These are phyloP conservation scores for Eupithecia dodoneata DNA, from an alignment of 2,888 invertebrate species.

Conservation along the genomic window DNA sequence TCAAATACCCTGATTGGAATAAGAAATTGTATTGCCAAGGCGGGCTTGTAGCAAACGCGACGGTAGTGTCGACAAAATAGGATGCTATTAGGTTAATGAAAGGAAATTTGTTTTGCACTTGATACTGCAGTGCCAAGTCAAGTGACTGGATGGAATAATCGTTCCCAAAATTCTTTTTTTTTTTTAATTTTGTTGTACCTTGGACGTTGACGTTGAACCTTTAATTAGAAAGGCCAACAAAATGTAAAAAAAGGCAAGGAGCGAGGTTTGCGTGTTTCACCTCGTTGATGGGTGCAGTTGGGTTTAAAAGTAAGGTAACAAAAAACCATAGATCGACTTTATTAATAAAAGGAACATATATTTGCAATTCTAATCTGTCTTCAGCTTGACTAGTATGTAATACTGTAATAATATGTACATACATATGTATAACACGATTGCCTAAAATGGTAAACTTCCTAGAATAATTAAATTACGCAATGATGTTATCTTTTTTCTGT, in stretches of 20 bases:
- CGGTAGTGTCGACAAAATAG: slow-evolving; percentile 19
- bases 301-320: slow-evolving; percentile 19
- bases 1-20: slow-evolving; percentile 26
- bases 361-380: not conserved
- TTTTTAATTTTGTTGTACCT: not conserved
- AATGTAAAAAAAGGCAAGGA: not conserved
- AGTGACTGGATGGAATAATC: slow-evolving; percentile 46
- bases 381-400: no score
- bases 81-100: slow-evolving; percentile 32
- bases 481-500: not conserved
- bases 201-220: not conserved
- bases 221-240: not conserved
- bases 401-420: no score
- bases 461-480: not conserved
- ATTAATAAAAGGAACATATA: not conserved
- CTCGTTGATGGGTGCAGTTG: slow-evolving; percentile 29
- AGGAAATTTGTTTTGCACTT: slow-evolving; percentile 38
- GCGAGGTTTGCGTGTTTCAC: not conserved
- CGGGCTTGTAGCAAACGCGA: slow-evolving; percentile 27
- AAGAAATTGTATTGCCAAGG: slow-evolving; percentile 20
- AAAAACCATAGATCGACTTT: not conserved
- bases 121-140: slow-evolving; percentile 66
- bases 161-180: not conserved
- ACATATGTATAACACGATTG: no score
- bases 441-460: not conserved